Evolutionary conservation across 2,797 vertebrate genomes (phyloP).

Genomic region (Meda fulgida): DNA sequence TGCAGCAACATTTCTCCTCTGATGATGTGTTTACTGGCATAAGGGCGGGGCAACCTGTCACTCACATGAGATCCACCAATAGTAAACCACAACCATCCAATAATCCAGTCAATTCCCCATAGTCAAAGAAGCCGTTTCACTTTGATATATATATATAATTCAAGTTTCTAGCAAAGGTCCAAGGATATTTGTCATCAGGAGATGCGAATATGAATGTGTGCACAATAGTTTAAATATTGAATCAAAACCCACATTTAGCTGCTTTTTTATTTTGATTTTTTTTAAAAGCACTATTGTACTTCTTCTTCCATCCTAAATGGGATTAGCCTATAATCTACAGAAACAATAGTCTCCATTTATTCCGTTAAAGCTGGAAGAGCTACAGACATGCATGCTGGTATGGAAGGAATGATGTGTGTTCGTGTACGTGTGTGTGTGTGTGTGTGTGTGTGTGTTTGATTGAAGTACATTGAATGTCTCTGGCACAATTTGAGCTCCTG

Average conservation of each 20-base stretch:
- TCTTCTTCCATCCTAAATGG: slow-evolving; percentile 45
- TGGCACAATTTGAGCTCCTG: slow-evolving; percentile 56
- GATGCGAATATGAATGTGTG: not conserved
- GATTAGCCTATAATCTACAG: slow-evolving; percentile 59
- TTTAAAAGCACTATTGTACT: slow-evolving; percentile 40
- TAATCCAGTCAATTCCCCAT: not conserved
- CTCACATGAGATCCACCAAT: not conserved
- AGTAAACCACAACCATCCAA: not conserved
- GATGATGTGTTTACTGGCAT: not conserved
- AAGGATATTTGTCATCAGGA: not conserved
- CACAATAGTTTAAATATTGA: not conserved
- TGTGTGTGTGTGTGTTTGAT: slow-evolving; percentile 35
- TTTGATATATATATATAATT: not conserved
- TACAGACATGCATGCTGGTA: slow-evolving; percentile 54
- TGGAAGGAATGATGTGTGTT: slow-evolving; percentile 60
- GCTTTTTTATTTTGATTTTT: slow-evolving; percentile 33
- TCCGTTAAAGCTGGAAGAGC: slow-evolving; percentile 56
- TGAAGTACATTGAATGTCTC: slow-evolving; percentile 57
- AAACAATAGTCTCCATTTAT: slow-evolving; percentile 68
- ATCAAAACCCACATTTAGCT: not conserved
- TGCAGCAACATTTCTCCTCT: not conserved
- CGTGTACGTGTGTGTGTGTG: not conserved
- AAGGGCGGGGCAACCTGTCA: not conserved
- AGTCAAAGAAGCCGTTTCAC: not conserved
- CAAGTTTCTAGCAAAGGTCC: not conserved